Percentiles rank a stretch among this genome's conserved stretches.
Conservation (phyloP, 2,113 vertebrate species). For the Eira barbara region DNA sequence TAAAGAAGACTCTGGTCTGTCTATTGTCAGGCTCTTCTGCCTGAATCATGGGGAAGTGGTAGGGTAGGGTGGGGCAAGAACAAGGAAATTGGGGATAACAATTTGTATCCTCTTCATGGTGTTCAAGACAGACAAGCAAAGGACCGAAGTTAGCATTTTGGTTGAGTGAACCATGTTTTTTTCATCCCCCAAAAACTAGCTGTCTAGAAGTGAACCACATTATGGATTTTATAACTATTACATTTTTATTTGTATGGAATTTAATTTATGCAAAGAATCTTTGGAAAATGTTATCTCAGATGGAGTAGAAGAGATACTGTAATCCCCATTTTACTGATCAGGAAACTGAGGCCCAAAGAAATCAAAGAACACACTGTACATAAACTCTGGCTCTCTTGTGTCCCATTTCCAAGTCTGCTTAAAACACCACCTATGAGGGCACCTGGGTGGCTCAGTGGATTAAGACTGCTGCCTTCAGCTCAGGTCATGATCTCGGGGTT, state of each 20-base stretch:
- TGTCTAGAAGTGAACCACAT: neutral
- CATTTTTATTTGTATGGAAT: neutral
- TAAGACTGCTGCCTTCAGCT: no score
- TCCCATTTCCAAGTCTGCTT: neutral
- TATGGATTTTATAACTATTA: neutral
- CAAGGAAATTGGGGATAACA: neutral
- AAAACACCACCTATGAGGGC: neutral
- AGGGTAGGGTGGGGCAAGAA: neutral
- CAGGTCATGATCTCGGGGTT: no score
- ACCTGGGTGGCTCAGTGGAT: no score
- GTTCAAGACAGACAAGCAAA: neutral
- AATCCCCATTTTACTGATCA: neutral
- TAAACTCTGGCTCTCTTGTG: neutral
- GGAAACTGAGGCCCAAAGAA: neutral
- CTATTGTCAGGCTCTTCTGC: neutral
- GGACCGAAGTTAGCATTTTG: neutral
- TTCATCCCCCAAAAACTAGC: neutral
- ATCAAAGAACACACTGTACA: neutral
- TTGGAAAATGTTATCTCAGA: neutral
- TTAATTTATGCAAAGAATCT: neutral
- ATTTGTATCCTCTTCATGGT: neutral
- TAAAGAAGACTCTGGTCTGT: neutral
- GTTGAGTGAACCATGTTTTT: neutral
- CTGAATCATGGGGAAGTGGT: neutral
- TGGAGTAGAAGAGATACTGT: neutral